Evolutionary conservation across 2,888 invertebrate species (phyloP).

Genomic region (Aradus depressus): DNA sequence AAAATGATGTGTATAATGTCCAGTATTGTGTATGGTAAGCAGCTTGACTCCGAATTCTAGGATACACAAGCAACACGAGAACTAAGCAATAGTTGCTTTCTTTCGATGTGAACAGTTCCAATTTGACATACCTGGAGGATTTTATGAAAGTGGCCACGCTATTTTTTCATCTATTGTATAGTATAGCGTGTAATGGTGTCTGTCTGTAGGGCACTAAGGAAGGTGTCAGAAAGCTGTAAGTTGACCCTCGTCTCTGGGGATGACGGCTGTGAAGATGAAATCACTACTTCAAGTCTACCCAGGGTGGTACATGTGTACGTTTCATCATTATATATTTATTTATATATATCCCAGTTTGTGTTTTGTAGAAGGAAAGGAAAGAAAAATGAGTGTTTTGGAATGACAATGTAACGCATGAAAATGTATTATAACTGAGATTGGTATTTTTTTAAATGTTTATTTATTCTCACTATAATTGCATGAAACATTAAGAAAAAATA

Average conservation of each 20-base stretch:
- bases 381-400: background rate
- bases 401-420: too few relatives aligned
- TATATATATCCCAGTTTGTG: too few relatives aligned
- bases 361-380: background rate
- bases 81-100: too few relatives aligned
- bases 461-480: background rate
- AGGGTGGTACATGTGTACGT: constrained; percentile 20
- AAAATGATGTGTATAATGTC: too few relatives aligned
- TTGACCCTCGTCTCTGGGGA: constrained; percentile 18
- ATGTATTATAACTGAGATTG: background rate
- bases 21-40: too few relatives aligned
- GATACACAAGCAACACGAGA: too few relatives aligned
- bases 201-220: constrained; percentile 20
- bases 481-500: background rate
- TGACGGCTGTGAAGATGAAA: constrained; percentile 15
- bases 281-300: constrained; percentile 8
- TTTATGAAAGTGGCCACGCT: background rate
- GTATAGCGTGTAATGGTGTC: background rate
- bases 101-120: too few relatives aligned
- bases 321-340: background rate
- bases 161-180: too few relatives aligned
- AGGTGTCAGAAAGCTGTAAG: constrained; percentile 23
- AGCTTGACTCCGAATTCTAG: too few relatives aligned
- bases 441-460: background rate
- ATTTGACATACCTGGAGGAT: too few relatives aligned